Evolutionary conservation across 2,113 vertebrate species (phyloP).

Genomic region (Panurus biarmicus): DNA sequence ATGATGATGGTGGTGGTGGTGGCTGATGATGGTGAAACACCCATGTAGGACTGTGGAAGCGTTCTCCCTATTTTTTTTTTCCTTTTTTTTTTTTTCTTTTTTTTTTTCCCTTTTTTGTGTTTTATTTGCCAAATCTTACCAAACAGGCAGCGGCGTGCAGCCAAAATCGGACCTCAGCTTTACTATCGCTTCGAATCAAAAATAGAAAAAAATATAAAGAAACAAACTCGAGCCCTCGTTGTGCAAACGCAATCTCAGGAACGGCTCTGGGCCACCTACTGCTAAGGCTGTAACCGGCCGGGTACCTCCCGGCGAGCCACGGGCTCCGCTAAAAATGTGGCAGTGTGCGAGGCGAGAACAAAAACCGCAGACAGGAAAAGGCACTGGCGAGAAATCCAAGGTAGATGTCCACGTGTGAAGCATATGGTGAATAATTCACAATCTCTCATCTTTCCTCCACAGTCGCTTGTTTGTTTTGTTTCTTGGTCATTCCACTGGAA

Average conservation of each 20-base stretch:
- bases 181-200: constrained; percentile 68
- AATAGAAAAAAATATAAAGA: background rate
- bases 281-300: constrained; percentile 61
- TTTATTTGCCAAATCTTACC: constrained; percentile 77
- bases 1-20: constrained; percentile 49
- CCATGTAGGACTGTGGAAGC: constrained; percentile 72
- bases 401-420: constrained; percentile 62
- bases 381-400: constrained; percentile 57
- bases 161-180: constrained; percentile 78
- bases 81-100: background rate
- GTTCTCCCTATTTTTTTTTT: background rate
- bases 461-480: constrained; percentile 68
- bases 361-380: constrained; percentile 30
- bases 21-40: constrained; percentile 56
- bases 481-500: constrained; percentile 71
- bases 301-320: constrained; percentile 35
- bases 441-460: constrained; percentile 70
- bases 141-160: constrained; percentile 70
- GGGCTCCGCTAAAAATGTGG: constrained; percentile 60
- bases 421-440: constrained; percentile 66
- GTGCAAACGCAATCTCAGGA: constrained; percentile 81
- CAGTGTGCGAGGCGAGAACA: constrained; percentile 40
- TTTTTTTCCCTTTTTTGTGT: constrained; percentile 35
- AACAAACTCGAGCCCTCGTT: constrained; percentile 63
- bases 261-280: constrained; percentile 77